Evolutionary conservation across 2,797 vertebrate species (phyloP).

Genomic region (Bryconaethiops microstoma): DNA sequence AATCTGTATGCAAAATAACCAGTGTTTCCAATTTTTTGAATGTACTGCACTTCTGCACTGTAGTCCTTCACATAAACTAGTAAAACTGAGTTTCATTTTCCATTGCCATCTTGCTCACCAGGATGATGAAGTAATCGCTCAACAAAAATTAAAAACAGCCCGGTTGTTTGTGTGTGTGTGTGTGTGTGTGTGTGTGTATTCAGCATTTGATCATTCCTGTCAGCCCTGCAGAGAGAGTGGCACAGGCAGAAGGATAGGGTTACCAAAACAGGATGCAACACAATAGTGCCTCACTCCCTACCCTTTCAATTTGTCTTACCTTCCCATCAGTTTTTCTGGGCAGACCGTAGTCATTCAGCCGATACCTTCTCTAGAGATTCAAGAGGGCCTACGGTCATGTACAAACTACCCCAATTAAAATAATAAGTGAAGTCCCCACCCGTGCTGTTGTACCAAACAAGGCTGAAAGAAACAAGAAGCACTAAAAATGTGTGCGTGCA

Average conservation of each 20-base stretch:
- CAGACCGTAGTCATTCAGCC: slow-evolving; percentile 14
- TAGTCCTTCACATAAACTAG: not conserved
- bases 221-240: slow-evolving; percentile 31
- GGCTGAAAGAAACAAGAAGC: no score
- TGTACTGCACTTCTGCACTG: not conserved
- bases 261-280: slow-evolving; percentile 64
- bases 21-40: not conserved
- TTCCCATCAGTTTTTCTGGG: slow-evolving; percentile 2
- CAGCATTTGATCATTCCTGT: slow-evolving; percentile 30
- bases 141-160: slow-evolving; percentile 13
- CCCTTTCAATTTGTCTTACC: slow-evolving; percentile 31
- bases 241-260: slow-evolving; percentile 49
- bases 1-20: no score
- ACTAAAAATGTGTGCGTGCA: no score
- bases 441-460: no score
- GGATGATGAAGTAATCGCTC: not conserved
- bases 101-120: no score
- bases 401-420: no score
- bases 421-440: no score
- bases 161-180: not conserved
- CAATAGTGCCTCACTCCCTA: slow-evolving; percentile 49
- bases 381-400: not conserved
- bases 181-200: not conserved
- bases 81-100: not conserved
- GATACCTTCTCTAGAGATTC: not conserved